Base-by-base conservation (phyloP, 2,113 vertebrate genomes). In the Hiodon tergisus region DNA sequence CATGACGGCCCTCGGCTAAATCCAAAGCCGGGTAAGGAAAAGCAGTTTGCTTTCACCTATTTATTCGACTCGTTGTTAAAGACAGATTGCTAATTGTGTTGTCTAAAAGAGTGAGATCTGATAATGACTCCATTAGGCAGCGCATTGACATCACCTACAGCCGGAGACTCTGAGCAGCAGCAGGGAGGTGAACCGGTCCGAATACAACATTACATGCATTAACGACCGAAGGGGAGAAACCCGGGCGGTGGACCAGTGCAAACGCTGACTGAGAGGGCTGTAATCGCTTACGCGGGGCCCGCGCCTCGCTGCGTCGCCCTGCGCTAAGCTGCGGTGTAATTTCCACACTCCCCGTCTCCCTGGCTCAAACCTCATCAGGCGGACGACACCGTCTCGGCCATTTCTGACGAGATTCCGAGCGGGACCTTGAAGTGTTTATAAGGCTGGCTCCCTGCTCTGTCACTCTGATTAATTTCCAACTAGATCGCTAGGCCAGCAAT, bases 381-480 rank as follows among this genome's bases (percentile, higher is more conserved):
- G 67, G 76, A 80, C 72, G 77, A 80, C 79, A 75, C 72, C 76
- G 31, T 73, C 76, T 69, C 72, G 79, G 79, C 79, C 55, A 75
- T 71, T 75, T 75, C 73, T 77, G 76, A 80, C 77, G 76, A 80
- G 78, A 76, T 74, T 74, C 67, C 58, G 73, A 70, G 69, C 73
- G 70, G 63, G 65, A 69, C 61, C 59, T 53, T 46, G 54, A 55
- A 50, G n/a, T 72, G 60, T 72, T 71, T 72, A 71, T 70, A 7
- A 11, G 46, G 67, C 10, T 16, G 71, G 66, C 57, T 10, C 59
- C 55, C 73, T 66, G 58, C 66, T 79, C 71, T 72, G 69, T 62
- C 61, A 65, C 72, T 76, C 75, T 80, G 79, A 80, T 80, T 80
- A 77, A 80, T 80, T 70, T 77, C 70, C 76, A 69, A 74, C 53